These are phyloP conservation scores for Lucilia cuprina DNA, from an alignment of 1,140 invertebrate genomes.

Conservation along the genomic window DNA sequence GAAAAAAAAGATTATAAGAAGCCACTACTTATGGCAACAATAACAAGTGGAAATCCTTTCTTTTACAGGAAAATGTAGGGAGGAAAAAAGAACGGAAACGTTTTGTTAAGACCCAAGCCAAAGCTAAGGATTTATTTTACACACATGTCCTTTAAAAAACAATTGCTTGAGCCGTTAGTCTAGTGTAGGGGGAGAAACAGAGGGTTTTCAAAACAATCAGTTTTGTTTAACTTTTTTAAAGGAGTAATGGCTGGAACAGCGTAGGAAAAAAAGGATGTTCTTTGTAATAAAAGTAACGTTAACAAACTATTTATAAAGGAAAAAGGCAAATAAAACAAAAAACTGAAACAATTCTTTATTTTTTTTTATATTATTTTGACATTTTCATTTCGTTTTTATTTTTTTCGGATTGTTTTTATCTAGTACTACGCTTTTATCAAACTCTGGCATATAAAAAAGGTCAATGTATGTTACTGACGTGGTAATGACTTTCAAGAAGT, in stretches of 20 bases:
- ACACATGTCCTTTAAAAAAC: constrained; percentile 2
- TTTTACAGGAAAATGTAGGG: background rate
- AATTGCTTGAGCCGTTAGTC: background rate
- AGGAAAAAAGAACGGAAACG: constrained; percentile 15
- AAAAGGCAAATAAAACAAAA: background rate
- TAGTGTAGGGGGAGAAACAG: background rate
- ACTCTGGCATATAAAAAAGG: background rate
- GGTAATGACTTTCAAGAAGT: constrained; percentile 17
- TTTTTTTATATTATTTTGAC: background rate
- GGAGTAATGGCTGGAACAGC: background rate
- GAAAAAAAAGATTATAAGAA: background rate
- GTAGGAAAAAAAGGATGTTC: background rate
- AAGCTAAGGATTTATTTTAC: background rate
- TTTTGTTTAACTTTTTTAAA: background rate
- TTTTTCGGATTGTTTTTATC: background rate
- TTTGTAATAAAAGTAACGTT: background rate
- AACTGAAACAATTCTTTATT: background rate
- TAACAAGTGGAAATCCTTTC: constrained; percentile 30
- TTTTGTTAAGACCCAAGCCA: constrained; percentile 3
- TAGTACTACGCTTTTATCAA: background rate
- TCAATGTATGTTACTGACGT: constrained; percentile 23
- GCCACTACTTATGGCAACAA: constrained; percentile 19
- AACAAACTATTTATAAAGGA: background rate
- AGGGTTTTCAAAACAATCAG: background rate
- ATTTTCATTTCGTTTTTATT: background rate